These are phyloP conservation scores for Mesocentrotus franciscanus DNA, from an alignment of 53 echinoderm and acorn worm genomes.

Conservation along the genomic window DNA sequence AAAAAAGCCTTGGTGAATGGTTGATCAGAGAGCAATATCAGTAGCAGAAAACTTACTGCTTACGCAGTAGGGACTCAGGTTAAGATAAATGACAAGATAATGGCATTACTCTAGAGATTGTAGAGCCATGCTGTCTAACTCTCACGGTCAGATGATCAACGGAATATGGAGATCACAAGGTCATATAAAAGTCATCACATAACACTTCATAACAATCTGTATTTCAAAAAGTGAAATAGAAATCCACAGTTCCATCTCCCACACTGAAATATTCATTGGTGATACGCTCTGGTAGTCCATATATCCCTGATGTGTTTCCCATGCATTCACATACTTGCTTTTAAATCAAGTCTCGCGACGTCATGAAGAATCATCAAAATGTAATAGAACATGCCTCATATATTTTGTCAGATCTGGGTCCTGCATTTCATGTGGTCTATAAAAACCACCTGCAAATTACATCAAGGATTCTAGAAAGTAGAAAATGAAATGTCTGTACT, in stretches of 20 bases:
- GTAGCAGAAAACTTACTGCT: not conserved
- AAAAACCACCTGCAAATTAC: conserved; percentile 29
- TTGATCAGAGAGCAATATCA: not conserved
- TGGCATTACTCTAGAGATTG: conserved; percentile 2
- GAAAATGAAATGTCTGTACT: not conserved
- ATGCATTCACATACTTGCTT: not conserved
- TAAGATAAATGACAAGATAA: conserved; percentile 13
- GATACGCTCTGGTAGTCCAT: not conserved
- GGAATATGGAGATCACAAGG: conserved; percentile 11
- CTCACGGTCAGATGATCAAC: not conserved
- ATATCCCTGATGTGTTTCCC: conserved; percentile 15
- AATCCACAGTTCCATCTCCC: not conserved
- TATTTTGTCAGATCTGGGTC: conserved; percentile 47
- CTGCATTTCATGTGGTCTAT: not conserved
- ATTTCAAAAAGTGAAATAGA: conserved; percentile 1
- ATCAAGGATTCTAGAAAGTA: not conserved
- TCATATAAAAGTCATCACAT: conserved; percentile 30
- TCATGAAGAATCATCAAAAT: conserved; percentile 19
- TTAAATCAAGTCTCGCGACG: conserved; percentile 8
- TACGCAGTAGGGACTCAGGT: not conserved
- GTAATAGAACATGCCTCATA: conserved; percentile 46
- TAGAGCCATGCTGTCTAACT: conserved; percentile 20
- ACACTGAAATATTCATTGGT: conserved; percentile 22
- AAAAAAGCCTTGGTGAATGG: not conserved
- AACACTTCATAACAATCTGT: conserved; percentile 24